Conservation (phyloP, 35 echinoderm and acorn worm species). For the Amphiura filiformis region DNA sequence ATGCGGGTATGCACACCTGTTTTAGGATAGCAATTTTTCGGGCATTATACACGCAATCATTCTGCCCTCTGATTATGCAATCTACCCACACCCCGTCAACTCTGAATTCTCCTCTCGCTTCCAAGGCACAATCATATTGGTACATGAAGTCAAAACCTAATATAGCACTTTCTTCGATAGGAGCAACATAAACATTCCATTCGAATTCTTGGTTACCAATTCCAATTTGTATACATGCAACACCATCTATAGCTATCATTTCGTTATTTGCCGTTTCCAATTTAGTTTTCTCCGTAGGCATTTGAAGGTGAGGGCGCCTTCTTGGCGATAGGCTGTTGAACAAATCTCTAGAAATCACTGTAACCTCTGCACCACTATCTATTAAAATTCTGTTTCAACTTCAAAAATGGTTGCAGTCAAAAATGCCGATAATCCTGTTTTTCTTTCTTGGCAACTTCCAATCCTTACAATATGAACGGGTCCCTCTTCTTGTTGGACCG, state of each 20-base stretch:
- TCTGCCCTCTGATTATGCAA: not conserved
- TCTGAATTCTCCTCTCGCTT: not conserved
- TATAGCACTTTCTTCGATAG: not conserved
- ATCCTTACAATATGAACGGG: not conserved
- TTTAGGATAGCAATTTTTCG: not conserved
- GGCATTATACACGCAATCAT: not conserved
- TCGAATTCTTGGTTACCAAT: not conserved
- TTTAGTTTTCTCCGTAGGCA: not conserved
- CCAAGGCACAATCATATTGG: not conserved
- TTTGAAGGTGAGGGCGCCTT: not conserved
- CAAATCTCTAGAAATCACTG: conserved; percentile 13
- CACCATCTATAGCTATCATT: conserved; percentile 17
- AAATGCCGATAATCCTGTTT: conserved; percentile 20
- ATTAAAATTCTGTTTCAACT: conserved; percentile 9
- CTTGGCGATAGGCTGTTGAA: not conserved
- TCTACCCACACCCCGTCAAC: not conserved
- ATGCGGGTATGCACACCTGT: not conserved
- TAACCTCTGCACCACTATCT: conserved; percentile 33
- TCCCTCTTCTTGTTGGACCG: not conserved
- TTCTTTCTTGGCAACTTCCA: not conserved
- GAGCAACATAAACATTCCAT: not conserved
- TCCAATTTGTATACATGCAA: not conserved
- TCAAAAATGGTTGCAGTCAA: not conserved
- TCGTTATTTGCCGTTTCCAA: conserved; percentile 24
- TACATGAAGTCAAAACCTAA: not conserved